Conservation (phyloP, 2,888 invertebrate species). For the Hololepta plana region DNA sequence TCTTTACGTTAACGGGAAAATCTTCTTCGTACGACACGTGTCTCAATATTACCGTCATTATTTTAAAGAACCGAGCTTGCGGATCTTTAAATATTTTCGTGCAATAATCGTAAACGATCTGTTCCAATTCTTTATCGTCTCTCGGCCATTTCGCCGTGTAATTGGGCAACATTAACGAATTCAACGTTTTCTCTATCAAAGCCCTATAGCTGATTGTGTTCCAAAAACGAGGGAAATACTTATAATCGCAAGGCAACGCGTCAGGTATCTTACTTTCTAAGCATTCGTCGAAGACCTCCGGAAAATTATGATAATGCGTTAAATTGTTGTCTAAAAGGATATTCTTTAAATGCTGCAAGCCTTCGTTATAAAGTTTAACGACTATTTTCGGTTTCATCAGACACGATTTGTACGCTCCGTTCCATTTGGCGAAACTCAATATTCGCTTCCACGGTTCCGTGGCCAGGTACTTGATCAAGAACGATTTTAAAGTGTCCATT, state of each 20-base stretch:
- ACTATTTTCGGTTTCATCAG: slow-evolving; percentile 38
- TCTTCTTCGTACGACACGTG: slow-evolving; percentile 25
- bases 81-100: slow-evolving; percentile 32
- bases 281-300: slow-evolving; percentile 40
- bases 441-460: slow-evolving; percentile 44
- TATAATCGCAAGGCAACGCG: slow-evolving; percentile 43
- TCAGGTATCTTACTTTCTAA: slow-evolving; percentile 28
- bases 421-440: slow-evolving; percentile 24
- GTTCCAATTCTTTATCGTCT: slow-evolving; percentile 28
- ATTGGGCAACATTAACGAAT: slow-evolving; percentile 34
- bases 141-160: slow-evolving; percentile 30
- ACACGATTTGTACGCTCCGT: slow-evolving; percentile 26
- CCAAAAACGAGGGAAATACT: slow-evolving; percentile 46
- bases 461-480: slow-evolving; percentile 37
- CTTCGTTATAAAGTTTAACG: slow-evolving; percentile 46
- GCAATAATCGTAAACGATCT: slow-evolving; percentile 32
- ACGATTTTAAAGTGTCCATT: slow-evolving; percentile 35
- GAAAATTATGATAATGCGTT: slow-evolving; percentile 41
- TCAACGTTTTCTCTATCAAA: slow-evolving; percentile 35
- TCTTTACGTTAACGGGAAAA: slow-evolving; percentile 27
- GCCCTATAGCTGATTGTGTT: slow-evolving; percentile 32
- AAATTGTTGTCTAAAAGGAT: slow-evolving; percentile 40
- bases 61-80: slow-evolving; percentile 31
- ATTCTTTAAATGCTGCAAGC: slow-evolving; percentile 39
- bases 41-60: slow-evolving; percentile 25